Evolutionary conservation across 2,113 vertebrate species (phyloP).

Genomic region (Leptocoma aspasia): DNA sequence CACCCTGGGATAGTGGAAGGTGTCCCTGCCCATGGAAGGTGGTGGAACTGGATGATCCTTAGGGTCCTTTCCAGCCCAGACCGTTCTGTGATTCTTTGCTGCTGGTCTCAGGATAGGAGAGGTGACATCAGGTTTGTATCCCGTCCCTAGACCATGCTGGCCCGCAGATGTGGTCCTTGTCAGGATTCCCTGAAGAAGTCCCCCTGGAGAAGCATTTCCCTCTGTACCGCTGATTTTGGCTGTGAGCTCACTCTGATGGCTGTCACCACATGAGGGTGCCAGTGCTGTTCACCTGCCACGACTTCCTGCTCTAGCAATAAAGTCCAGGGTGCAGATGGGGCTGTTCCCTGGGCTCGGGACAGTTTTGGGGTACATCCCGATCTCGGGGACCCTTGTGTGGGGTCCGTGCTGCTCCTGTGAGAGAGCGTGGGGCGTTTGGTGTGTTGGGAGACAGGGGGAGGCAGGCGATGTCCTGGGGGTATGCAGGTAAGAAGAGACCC

Average conservation of each 20-base stretch:
- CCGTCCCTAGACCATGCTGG: background rate
- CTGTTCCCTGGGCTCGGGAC: background rate
- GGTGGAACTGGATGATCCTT: background rate
- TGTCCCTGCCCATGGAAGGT: background rate
- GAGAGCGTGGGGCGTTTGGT: rapidly evolving
- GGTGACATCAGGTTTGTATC: background rate
- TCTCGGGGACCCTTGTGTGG: background rate
- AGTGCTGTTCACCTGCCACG: background rate
- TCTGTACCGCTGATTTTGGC: rapidly evolving
- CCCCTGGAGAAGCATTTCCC: background rate
- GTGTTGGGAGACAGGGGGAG: background rate
- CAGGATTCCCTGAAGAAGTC: background rate
- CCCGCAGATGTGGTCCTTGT: background rate
- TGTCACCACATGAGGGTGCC: conserved; percentile 51
- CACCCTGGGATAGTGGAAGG: background rate
- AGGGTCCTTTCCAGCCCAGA: background rate
- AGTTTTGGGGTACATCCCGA: background rate
- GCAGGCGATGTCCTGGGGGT: no score
- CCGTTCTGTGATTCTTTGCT: background rate
- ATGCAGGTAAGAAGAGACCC: background rate
- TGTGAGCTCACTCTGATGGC: background rate
- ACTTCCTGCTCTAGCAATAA: background rate
- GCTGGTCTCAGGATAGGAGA: background rate
- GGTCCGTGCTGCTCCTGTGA: background rate
- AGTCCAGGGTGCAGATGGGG: no score